These are phyloP conservation scores for Hydra vulgaris DNA, from an alignment of 30 jellyfish, hydroid and myxozoan genomes.

Conservation along the genomic window DNA sequence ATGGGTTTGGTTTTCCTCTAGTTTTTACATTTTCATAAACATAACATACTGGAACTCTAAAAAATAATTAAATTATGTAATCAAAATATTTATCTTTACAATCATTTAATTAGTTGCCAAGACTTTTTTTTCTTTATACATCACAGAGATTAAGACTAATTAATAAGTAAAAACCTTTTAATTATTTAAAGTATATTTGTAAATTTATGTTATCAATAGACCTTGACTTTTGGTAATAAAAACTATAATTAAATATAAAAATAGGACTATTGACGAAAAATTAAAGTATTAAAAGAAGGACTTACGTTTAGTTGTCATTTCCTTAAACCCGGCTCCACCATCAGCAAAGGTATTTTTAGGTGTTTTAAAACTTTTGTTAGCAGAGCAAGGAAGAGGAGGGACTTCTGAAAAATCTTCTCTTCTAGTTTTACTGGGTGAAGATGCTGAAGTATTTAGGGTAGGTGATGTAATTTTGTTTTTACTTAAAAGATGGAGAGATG, in stretches of 20 bases:
- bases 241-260: neutral
- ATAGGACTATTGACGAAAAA: neutral
- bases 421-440: neutral
- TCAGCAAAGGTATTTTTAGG: neutral
- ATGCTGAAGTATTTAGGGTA: no score
- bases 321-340: neutral
- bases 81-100: neutral
- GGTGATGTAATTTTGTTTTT: no score
- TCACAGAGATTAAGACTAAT: neutral
- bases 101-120: neutral
- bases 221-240: neutral
- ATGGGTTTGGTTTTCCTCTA: neutral
- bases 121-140: neutral
- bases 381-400: neutral
- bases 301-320: neutral
- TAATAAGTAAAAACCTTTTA: neutral
- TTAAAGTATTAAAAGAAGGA: neutral
- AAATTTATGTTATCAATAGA: neutral
- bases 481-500: neutral
- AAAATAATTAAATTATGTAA: neutral
- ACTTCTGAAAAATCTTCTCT: neutral
- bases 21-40: neutral
- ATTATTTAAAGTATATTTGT: neutral
- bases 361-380: neutral
- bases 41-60: conserved; percentile 6